These are phyloP conservation scores for Hemistola chrysoprasaria DNA, from an alignment of 2,888 invertebrate species.

Conservation along the genomic window DNA sequence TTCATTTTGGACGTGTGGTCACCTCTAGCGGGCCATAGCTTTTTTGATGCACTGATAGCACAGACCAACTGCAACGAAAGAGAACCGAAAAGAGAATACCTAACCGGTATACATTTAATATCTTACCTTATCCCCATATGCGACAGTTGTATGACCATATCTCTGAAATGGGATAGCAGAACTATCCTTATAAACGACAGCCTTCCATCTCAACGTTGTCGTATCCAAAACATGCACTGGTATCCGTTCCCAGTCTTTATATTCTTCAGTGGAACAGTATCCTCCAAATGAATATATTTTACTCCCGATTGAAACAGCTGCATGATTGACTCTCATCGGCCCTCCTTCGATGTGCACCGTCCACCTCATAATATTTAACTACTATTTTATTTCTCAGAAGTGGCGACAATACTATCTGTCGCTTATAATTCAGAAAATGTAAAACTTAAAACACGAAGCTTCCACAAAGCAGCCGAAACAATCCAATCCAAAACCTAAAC, in stretches of 20 bases:
- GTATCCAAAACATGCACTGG: conserved; percentile 94
- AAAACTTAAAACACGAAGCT: too few relatives aligned
- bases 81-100: too few relatives aligned
- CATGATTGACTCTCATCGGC: conserved; percentile 95
- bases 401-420: too few relatives aligned
- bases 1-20: too few relatives aligned
- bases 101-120: neutral
- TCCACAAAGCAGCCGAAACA: too few relatives aligned
- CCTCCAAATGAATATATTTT: conserved; percentile 96
- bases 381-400: too few relatives aligned
- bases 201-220: conserved; percentile 83
- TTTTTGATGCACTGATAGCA: too few relatives aligned
- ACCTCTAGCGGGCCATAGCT: too few relatives aligned
- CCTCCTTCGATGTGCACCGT: conserved; percentile 93
- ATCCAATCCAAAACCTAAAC: too few relatives aligned
- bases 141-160: conserved; percentile 96
- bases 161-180: conserved; percentile 88
- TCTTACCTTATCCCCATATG: conserved; percentile 85
- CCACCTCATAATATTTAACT: conserved; percentile 86
- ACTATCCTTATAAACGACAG: conserved; percentile 72
- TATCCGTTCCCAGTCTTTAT: conserved; percentile 88
- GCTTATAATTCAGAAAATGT: too few relatives aligned
- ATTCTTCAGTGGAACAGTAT: conserved; percentile 93
- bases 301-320: conserved; percentile 90
- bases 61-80: too few relatives aligned